Evolutionary conservation across 2,888 invertebrate genomes (phyloP), one percentile per base, ranked within the genome.

Genomic region (Campoletis raptor): DNA sequence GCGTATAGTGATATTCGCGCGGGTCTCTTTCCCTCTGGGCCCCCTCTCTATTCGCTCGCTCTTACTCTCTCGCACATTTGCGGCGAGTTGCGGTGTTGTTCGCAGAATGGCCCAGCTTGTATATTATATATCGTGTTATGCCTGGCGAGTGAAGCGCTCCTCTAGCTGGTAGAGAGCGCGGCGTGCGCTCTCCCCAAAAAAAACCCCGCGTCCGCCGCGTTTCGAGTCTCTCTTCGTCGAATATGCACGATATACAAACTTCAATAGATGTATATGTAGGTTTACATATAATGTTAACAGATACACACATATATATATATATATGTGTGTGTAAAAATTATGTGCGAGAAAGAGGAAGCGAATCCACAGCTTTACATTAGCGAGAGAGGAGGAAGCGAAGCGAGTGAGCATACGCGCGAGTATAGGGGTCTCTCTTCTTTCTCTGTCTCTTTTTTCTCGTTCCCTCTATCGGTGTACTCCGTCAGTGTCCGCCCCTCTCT

Each of bases 1-100:
- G 85, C 85, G 87, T 85, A 76, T 83, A 78, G 42, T 54, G 37
- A 79, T 76, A 37, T 78, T 77, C 77, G 77, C 85, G 73, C 85
- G 73, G 77, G 57, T 61, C 82, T 76, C 83, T 54, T 48, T 21
- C 40, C 66, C 36, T 36, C 21, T 40, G 52, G 30, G 21, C 69
- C 69, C 64, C 54, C n/a, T 64, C 70, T 45, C 48, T 54, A 36
- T 45, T 70, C 36, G 37, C 67, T 48, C 64, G 18, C 24, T n/a
- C 77, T 21, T 9, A 18, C 76, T 76, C 64, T 61, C 36, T 45
- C 76, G 40, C 64, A 24, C 76, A 42, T n/a, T 77, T 64, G 76
- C 64, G 66, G 37, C 66, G 67, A 78, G 67, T 67, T 67, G 52
- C 78, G 37, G 78, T 61, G 74, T 61, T 67, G 78, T 67, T 78